Evolutionary conservation across 2,797 vertebrate genomes (phyloP), one percentile per base, ranked within the genome.

Genomic region (Megaceryle alcyon): DNA sequence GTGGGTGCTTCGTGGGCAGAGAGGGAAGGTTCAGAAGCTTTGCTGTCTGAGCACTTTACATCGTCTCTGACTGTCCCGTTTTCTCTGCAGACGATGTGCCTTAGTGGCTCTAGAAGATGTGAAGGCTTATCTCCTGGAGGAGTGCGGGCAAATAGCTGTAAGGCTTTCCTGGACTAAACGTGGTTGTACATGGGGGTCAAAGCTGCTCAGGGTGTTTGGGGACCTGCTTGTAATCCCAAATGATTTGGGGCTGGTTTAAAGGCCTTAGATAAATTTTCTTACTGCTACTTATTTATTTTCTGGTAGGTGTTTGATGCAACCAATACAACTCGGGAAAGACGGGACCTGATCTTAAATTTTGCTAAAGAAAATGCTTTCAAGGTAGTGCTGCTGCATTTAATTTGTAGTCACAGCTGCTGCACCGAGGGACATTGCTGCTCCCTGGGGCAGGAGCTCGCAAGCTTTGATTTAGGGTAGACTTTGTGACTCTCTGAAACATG

Each of bases 301-400:
- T 20, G 59, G 26, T 79, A 99, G 99, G 99, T 99, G 76, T 99
- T 99, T 85, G 99, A 99, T 96, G 99, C 99, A 10, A 99, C 99
- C 92, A 99, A 99, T 97, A 99, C 99, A 25, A 99, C 99, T 31
- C 98, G 99, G 86, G 99, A 99, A 91, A 98, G 99, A 5, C 97
- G 99, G 90, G 99, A 99, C 96, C 98, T 99, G 92, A 99, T 99
- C 94, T 97, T 99, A 81, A 95, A 94, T 86, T 99, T 99, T 96
- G 99, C 98, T 5, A 98, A 99, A 92, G 98, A 99, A 90, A 99
- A 99, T 63, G 97, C 98, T 35, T 99, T 98, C 95, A 99, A 99
- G 99, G 99, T 99, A 84, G 33, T 1, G 83, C 35, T 72, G 3
- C 25, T 28, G 15, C 29, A 3, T 23, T 63, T 25, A 13, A 2